These are phyloP conservation scores for Emberiza fucata DNA, from an alignment of 2,113 vertebrate genomes.

Conservation along the genomic window DNA sequence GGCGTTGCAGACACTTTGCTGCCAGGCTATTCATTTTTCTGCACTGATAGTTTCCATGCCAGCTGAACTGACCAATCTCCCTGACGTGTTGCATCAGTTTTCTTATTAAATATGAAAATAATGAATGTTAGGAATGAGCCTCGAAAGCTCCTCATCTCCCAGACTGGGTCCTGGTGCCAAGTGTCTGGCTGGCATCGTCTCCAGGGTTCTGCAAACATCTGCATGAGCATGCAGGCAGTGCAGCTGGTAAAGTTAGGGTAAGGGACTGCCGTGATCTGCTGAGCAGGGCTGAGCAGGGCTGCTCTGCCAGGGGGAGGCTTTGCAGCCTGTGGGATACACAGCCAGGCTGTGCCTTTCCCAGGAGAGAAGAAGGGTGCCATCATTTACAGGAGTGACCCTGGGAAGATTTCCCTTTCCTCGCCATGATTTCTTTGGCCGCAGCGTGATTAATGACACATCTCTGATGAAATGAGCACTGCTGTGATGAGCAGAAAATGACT, in stretches of 20 bases:
- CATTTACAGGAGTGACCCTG: not conserved
- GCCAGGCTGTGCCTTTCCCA: not conserved
- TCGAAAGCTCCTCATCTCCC: slow-evolving; percentile 28
- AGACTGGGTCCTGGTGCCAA: slow-evolving; percentile 29
- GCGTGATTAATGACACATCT: not conserved
- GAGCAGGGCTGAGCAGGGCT: not conserved
- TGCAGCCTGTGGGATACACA: not conserved
- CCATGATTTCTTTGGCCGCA: not conserved
- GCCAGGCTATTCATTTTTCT: slow-evolving; percentile 19
- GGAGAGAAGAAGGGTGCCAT: not conserved
- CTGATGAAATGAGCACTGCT: not conserved
- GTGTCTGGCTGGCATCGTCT: slow-evolving; percentile 1
- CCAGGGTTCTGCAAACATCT: slow-evolving; percentile 37
- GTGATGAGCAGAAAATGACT: not conserved
- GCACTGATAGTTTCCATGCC: slow-evolving; percentile 40
- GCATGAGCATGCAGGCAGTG: not conserved
- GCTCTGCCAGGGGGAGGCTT: not conserved
- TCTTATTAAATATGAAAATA: slow-evolving; percentile 49
- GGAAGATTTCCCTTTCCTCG: not conserved
- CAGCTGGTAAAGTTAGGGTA: not conserved
- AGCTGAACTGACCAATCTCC: slow-evolving; percentile 12
- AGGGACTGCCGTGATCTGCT: not conserved
- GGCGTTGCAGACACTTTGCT: slow-evolving; percentile 15
- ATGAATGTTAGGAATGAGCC: slow-evolving; percentile 8
- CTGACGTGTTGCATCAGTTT: not conserved